Evolutionary conservation across 2,888 invertebrate species (phyloP), one percentile per base, ranked within the genome.

Genomic region (Aphidius colemani): DNA sequence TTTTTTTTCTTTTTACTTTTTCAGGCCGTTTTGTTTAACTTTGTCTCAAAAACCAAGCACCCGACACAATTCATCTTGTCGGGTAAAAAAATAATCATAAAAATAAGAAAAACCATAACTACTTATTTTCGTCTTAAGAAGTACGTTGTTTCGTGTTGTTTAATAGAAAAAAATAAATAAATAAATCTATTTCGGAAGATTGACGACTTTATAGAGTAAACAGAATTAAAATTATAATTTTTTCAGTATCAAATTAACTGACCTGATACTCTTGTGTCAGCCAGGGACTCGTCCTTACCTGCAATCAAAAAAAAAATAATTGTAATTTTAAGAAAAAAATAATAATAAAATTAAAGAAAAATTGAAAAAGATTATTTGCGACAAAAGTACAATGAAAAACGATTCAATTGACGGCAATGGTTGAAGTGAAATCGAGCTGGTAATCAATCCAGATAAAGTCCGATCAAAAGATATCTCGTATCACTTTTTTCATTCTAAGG

Each of bases 401-500:
- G 49, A 43, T 30, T 49, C 40, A 13, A 40, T 59, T 13, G 50
- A 48, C 48, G 59, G 30, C 59, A 59, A 59, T 50, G 45, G 40
- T 48, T 41, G 30, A 18, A 18, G 2, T 18, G 18, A 30, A 30
- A 30, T 30, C 5, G 30, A 5, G 5, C 30, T 51, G 11, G 50
- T 75, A 75, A 79, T 79, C 78, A 78, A 78, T 78, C 74, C 74
- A 74, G 79, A 78, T 78, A 78, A 79, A 77, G 71, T 70, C 71
- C 59, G 50, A 55, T 63, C 63, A 53, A 39, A 30, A 48, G 39
- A 40, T 53, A 44, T 59, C 51, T 49, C 63, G 59, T 48, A 59
- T 63, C 55, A 45, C 40, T 39, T 63, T 57, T 57, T 57, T 75
- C 73, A 74, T 67, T 70, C 67, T 74, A 68, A 73, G 75, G 78